Base-by-base conservation (phyloP, 1,140 invertebrate genomes). In the Hirudo medicinalis region DNA sequence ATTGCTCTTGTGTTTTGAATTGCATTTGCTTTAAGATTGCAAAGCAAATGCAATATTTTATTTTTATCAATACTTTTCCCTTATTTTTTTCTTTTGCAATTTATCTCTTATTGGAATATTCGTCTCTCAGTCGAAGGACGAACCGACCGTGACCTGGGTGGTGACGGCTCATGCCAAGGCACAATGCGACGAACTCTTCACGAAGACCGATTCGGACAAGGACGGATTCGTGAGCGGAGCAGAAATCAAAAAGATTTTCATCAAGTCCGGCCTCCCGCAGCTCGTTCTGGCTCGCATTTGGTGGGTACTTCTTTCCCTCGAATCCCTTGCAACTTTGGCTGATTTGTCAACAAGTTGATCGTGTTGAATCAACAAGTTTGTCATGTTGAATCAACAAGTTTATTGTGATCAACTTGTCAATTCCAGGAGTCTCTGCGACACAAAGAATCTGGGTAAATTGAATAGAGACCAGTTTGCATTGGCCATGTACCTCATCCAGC, bases 401-500 rank as follows among this genome's bases (percentile, higher is more conserved):
- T n/a, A n/a, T n/a, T n/a, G n/a, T 9, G 15, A 49, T 49, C 43
- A 49, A 49, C 43, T 15, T 49, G 82, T 87, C 32, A 6, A 36
- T 36, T 63, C 29, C 87, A 27, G 95, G 94, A 97, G 95, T 80
- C 83, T 99, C 40, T 88, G 96, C 0, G 97, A 99, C 82, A 87
- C 97, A 54, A 95, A 99, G 82, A 89, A 90, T 76, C 96, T 99
- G 83, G 97, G 97, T 0, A 88, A 91, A 83, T 83, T 98, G 66
- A 95, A 99, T 83, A 81, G 86, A 0, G 95, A 99, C 77, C 97
- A 99, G 85, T 99, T 98, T 84, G 96, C 96, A n/a, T 85, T 99
- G 68, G 94, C 96, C 0, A 95, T 96, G 89, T 94, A 99, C 85
- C 87, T 99, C 79, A 97, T 99, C 76, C 89, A 90, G 76, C 88